Percentiles rank a stretch among this genome's conserved stretches.
phyloP scores from a whole-genome alignment of 2,797 vertebrate genomes.

The Mormyrus proboscirostris region DNA sequence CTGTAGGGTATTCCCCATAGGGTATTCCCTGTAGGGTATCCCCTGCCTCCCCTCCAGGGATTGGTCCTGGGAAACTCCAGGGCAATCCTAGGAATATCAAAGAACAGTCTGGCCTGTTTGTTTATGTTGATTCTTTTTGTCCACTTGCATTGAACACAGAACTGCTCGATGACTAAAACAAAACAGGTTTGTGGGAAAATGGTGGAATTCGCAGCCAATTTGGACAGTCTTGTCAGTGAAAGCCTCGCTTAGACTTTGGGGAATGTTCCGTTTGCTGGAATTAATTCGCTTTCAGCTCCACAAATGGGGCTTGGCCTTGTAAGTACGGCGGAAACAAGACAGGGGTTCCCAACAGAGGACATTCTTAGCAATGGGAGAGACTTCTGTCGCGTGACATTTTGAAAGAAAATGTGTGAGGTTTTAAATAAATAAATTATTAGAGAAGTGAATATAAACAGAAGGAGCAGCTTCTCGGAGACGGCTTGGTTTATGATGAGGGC shows the following conservation, averaged over 20 bases:
- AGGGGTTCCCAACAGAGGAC: neutral
- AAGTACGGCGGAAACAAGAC: neutral
- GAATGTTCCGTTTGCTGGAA: neutral
- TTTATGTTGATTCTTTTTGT: neutral
- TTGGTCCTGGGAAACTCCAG: neutral
- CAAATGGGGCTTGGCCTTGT: neutral
- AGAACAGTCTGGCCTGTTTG: neutral
- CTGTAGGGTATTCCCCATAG: neutral
- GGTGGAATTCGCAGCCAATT: neutral
- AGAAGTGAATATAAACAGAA: neutral
- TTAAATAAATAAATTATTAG: neutral
- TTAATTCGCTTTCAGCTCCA: neutral
- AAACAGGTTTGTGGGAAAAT: neutral
- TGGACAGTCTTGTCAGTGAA: neutral
- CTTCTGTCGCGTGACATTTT: neutral
- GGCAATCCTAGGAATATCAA: neutral
- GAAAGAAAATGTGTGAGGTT: neutral
- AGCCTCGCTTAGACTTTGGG: neutral
- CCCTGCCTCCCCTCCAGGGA: neutral
- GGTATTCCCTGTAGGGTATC: neutral
- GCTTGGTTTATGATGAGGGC: neutral
- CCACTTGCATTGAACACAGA: neutral
- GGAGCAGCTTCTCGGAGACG: neutral
- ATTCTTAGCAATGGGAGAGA: neutral
- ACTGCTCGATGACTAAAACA: neutral